Percentiles rank a stretch among this genome's conserved stretches.
phyloP scores from a whole-genome alignment of 2,113 vertebrate genomes.

The Mionectes macconnelli region DNA sequence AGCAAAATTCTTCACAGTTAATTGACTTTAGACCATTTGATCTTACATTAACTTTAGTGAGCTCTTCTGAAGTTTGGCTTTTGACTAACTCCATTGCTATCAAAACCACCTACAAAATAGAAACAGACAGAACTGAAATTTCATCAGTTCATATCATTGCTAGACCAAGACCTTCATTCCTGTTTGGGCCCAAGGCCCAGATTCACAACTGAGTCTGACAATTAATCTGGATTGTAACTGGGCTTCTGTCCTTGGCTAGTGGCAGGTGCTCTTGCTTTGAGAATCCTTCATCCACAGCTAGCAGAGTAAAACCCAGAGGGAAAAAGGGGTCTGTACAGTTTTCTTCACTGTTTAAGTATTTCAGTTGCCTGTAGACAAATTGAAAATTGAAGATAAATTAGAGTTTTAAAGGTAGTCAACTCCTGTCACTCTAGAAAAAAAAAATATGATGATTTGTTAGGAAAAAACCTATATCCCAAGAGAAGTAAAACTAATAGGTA shows the following conservation, averaged over 20 bases:
- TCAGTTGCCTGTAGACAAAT: neutral
- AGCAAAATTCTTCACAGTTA: neutral
- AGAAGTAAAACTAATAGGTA: neutral
- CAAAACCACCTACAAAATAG: neutral
- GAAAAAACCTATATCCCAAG: neutral
- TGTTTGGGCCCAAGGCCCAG: neutral
- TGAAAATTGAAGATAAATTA: neutral
- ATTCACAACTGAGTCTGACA: neutral
- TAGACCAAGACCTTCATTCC: neutral
- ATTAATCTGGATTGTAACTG: neutral
- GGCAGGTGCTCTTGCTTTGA: neutral
- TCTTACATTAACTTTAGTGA: neutral
- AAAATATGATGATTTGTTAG: neutral
- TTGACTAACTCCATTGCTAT: neutral
- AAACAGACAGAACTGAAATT: neutral
- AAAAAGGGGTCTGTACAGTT: neutral
- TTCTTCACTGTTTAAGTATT: neutral
- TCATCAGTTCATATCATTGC: neutral
- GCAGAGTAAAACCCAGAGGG: neutral
- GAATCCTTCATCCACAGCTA: neutral
- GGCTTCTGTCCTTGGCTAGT: neutral
- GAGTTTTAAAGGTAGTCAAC: neutral
- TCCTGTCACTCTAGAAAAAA: neutral
- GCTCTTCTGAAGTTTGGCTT: neutral
- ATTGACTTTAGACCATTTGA: neutral